Percentiles rank a stretch among this genome's conserved stretches.
These are phyloP conservation scores for Conomelus anceps DNA, from an alignment of 2,888 invertebrate species.

Conservation along the genomic window DNA sequence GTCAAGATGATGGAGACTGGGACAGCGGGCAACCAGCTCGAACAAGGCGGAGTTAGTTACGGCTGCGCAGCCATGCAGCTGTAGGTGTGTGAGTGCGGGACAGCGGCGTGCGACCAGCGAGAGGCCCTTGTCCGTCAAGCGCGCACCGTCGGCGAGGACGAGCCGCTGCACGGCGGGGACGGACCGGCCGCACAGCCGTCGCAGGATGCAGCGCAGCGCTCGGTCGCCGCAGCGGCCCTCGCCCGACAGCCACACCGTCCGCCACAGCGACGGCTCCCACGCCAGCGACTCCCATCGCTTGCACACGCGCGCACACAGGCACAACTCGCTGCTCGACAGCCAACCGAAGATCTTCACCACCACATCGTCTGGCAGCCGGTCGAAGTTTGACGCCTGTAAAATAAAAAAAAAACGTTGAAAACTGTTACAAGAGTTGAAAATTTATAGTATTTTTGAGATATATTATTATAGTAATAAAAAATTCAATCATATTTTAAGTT, in stretches of 20 bases:
- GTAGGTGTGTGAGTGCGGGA: conserved; percentile 73
- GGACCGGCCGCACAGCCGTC: conserved; percentile 58
- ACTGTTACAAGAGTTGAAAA: too few species aligned
- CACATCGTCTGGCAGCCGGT: conserved; percentile 55
- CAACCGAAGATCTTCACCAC: conserved; percentile 62
- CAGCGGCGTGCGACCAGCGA: conserved; percentile 69
- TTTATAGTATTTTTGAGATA: too few species aligned
- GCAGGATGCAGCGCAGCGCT: conserved; percentile 53
- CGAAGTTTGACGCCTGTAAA: conserved; percentile 22
- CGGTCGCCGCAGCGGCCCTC: conserved; percentile 56
- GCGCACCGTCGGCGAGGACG: conserved; percentile 58
- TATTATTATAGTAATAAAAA: too few species aligned
- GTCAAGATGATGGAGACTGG: conserved; percentile 76
- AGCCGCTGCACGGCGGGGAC: conserved; percentile 60
- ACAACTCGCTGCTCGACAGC: conserved; percentile 63
- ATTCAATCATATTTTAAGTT: too few species aligned
- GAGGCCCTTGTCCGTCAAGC: conserved; percentile 71
- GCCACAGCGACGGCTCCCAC: conserved; percentile 73
- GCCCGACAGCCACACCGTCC: conserved; percentile 56
- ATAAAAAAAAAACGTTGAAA: too few species aligned
- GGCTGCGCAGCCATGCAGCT: conserved; percentile 65
- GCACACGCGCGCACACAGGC: conserved; percentile 67
- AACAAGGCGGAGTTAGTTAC: conserved; percentile 71
- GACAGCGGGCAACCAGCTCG: conserved; percentile 70
- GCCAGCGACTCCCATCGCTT: conserved; percentile 66